Evolutionary conservation across 2,888 invertebrate genomes (phyloP).

Genomic region (Athalia cordata): DNA sequence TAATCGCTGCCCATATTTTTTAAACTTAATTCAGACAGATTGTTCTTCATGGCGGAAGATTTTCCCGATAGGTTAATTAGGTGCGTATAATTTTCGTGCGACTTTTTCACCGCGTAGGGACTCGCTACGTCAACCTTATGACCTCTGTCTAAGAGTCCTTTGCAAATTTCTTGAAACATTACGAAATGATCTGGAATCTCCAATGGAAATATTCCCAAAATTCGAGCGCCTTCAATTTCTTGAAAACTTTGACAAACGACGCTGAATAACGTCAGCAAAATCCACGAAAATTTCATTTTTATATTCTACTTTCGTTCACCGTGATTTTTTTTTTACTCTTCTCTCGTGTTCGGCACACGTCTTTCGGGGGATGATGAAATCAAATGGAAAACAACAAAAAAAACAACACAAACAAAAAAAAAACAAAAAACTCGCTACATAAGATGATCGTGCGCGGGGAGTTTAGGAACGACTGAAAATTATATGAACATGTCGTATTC

Average conservation of each 20-base stretch:
- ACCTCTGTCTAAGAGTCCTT: constrained; percentile 72
- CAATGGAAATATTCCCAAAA: constrained; percentile 73
- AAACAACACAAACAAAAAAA: too few species aligned
- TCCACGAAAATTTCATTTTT: background rate
- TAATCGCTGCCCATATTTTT: background rate
- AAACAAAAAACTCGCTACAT: too few species aligned
- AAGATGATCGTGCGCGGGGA: too few species aligned
- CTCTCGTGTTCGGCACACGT: too few species aligned
- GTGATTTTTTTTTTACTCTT: too few species aligned
- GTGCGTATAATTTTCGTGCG: constrained; percentile 69
- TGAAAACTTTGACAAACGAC: background rate
- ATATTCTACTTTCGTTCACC: background rate
- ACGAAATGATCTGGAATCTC: constrained; percentile 74
- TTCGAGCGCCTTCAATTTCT: constrained; percentile 62
- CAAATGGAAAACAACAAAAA: too few species aligned
- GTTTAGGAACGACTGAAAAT: too few species aligned
- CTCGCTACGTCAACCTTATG: constrained; percentile 73
- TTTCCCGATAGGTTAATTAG: constrained; percentile 59
- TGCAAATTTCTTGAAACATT: constrained; percentile 72
- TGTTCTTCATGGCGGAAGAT: constrained; percentile 56
- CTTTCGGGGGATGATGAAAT: too few species aligned
- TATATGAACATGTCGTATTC: too few species aligned
- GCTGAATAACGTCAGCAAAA: background rate
- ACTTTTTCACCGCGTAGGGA: constrained; percentile 66
- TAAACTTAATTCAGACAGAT: constrained; percentile 55